Percentiles rank a stretch among this genome's conserved stretches.
phyloP scores from a whole-genome alignment of 2,888 invertebrate species.

The Sesia apiformis region DNA sequence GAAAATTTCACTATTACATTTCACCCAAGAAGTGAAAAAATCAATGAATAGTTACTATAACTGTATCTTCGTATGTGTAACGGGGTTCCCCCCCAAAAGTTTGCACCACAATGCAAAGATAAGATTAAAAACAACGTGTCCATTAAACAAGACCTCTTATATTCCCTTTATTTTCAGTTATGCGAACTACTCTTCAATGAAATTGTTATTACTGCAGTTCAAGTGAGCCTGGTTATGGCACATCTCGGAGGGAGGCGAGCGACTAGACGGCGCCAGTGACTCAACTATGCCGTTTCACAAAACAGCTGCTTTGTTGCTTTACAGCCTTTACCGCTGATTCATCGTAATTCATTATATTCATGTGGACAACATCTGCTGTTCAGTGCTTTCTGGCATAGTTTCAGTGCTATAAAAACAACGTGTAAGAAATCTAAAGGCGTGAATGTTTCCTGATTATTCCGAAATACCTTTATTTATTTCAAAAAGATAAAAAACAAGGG shows the following conservation, averaged over 20 bases:
- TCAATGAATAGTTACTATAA: too few species aligned
- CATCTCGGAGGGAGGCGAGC: background rate
- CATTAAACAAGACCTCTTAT: background rate
- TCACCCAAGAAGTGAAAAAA: too few species aligned
- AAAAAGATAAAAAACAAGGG: too few species aligned
- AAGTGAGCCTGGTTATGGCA: background rate
- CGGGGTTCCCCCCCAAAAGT: background rate
- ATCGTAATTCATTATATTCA: background rate
- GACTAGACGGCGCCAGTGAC: constrained; percentile 1
- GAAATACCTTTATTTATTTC: too few species aligned
- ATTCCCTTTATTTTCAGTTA: background rate
- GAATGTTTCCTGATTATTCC: too few species aligned
- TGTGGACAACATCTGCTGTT: too few species aligned
- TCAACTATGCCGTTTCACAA: background rate
- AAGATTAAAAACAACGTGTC: background rate
- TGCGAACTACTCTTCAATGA: background rate
- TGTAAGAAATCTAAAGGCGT: too few species aligned
- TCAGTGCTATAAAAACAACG: too few species aligned
- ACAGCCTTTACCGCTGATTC: background rate
- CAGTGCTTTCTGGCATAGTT: too few species aligned
- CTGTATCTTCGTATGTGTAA: too few species aligned
- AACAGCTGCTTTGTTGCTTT: background rate
- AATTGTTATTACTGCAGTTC: background rate
- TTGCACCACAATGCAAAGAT: background rate
- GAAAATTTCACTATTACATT: too few species aligned